Evolutionary conservation across 2,797 vertebrate genomes (phyloP), one percentile per base, ranked within the genome.

Genomic region (Heteromormyrus szaboi): DNA sequence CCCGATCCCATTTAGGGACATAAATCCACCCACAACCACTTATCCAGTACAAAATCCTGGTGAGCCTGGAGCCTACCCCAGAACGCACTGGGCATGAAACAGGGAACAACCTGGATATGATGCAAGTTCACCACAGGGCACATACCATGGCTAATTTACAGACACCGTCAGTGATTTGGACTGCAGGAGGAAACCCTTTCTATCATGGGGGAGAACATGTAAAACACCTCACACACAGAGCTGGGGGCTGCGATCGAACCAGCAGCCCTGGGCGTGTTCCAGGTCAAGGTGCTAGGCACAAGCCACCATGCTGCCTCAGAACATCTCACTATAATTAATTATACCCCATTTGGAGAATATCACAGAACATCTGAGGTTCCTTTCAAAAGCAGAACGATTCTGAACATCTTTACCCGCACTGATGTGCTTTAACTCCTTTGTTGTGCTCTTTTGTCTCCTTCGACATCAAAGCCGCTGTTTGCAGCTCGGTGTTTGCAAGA

Each of bases 341-440:
- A 87, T 65, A 46, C 33, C 56, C 85, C 51, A 86, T 62, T 87
- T 48, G 68, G 25, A 88, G 81, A 88, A 88, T 88, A 88, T 53
- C 65, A 83, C 72, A 83, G 81, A 51, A 37, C n/a, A 83, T 62
- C 84, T 41, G 33, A 59, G 54, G 25, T 8, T 17, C 62, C 54
- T 89, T 85, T 68, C 25, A 50, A 88, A 88, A 59, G 37, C 56
- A 88, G 17, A 89, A 81, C 22, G 37, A 37, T 85, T 89, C 62
- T 53, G 62, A 89, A 79, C 41, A 87, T 85, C 41, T 51, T 85
- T 85, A n/a, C 56, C 50, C 85, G 25, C 29, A 72, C 62, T 51
- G 25, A 79, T 88, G 72, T 41, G 33, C 37, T 44, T 79, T 44
- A 41, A 79, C 37, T 79, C 25, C 46, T 89, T 89, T 46, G 59